phyloP scores from a whole-genome alignment of 2,113 vertebrate genomes.

The Brachionichthys hirsutus region DNA sequence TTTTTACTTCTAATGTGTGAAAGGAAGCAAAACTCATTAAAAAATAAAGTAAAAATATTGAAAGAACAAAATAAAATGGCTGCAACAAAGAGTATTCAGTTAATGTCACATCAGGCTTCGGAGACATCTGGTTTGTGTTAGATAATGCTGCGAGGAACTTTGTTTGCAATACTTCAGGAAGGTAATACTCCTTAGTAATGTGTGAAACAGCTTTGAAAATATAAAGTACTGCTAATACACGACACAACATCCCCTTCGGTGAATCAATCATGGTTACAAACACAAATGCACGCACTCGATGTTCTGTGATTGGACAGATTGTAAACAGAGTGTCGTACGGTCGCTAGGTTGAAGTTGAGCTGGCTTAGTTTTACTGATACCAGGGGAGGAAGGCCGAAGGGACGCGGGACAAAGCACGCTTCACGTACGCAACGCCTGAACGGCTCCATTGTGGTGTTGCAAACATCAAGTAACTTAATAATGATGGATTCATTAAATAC shows the following conservation, averaged over 20 bases:
- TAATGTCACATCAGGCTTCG: constrained; percentile 3
- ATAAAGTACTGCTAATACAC: constrained; percentile 18
- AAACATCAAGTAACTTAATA: constrained; percentile 2
- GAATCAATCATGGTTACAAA: constrained; percentile 8
- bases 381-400: constrained; percentile 3
- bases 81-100: neutral
- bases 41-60: constrained; percentile 6
- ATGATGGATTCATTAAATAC: neutral
- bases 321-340: neutral
- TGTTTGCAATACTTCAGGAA: constrained; percentile 39
- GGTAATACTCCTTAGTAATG: constrained; percentile 35
- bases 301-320: constrained; percentile 27
- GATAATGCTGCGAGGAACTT: constrained; percentile 8
- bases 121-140: neutral
- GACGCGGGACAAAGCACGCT: too few species aligned
- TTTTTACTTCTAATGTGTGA: constrained; percentile 30
- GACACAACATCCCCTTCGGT: constrained; percentile 7
- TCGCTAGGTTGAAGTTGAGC: neutral
- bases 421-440: too few species aligned
- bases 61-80: constrained; percentile 11
- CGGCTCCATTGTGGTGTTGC: neutral
- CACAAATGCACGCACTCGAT: neutral
- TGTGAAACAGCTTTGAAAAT: constrained; percentile 23
- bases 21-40: constrained; percentile 34
- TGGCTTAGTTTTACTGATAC: constrained; percentile 12